Evolutionary conservation across 2,113 vertebrate genomes (phyloP).

Genomic region (Pangasianodon gigas): DNA sequence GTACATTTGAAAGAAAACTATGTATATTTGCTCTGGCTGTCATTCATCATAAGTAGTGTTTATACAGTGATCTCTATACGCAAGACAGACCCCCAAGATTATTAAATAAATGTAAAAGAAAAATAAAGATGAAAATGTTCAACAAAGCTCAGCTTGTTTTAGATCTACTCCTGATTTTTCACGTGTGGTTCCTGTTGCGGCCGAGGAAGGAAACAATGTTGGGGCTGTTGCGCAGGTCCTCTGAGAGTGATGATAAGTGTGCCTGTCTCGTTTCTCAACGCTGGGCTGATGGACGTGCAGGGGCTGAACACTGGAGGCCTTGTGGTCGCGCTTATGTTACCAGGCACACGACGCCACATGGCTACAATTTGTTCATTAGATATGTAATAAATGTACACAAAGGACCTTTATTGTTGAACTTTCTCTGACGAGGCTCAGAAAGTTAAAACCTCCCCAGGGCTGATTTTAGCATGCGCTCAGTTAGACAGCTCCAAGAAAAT

Average conservation of each 20-base stretch:
- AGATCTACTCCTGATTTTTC: slow-evolving; percentile 22
- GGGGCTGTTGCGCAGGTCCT: slow-evolving; percentile 68
- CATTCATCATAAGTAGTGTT: slow-evolving; percentile 21
- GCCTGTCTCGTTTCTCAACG: slow-evolving; percentile 67
- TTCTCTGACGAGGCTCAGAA: slow-evolving; percentile 60
- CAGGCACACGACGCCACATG: slow-evolving; percentile 71
- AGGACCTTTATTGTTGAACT: slow-evolving; percentile 68
- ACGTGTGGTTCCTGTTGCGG: slow-evolving; percentile 33
- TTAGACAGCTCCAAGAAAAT: background rate
- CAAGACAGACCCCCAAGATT: slow-evolving; percentile 14
- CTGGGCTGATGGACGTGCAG: slow-evolving; percentile 70
- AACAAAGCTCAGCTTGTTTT: slow-evolving; percentile 36
- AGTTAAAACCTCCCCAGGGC: slow-evolving; percentile 26
- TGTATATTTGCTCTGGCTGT: slow-evolving; percentile 37
- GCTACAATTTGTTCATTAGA: slow-evolving; percentile 80
- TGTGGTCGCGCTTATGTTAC: slow-evolving; percentile 63
- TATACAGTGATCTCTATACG: background rate
- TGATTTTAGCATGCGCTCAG: background rate
- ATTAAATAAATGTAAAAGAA: slow-evolving; percentile 1
- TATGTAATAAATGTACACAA: slow-evolving; percentile 75
- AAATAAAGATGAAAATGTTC: slow-evolving; percentile 15
- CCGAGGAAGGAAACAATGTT: slow-evolving; percentile 59
- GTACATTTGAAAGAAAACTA: background rate
- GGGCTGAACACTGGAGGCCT: slow-evolving; percentile 73
- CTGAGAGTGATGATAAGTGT: slow-evolving; percentile 75